Evolutionary conservation across 1,140 invertebrate species (phyloP), one percentile per base, ranked within the genome.

Genomic region (Drosophila busckii): DNA sequence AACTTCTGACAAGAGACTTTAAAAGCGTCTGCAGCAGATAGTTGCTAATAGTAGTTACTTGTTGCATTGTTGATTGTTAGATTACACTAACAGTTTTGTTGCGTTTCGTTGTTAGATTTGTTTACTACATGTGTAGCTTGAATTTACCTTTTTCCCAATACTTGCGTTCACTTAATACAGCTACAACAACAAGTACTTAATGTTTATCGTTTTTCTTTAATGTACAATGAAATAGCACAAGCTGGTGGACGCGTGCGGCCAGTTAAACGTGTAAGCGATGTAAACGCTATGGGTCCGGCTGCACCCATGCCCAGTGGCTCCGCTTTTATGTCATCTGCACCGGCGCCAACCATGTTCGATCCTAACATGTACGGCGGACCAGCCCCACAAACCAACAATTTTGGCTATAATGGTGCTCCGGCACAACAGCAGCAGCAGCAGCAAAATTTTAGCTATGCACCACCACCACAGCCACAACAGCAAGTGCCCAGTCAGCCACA

Each of bases 241-340:
- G 82, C 66, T 41, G 69, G 64, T 35, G 88, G 87, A 22, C 71
- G 71, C 9, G 87, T 84, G 6, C 78, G 90, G 8, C 92, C 92
- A 76, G 85, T 89, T 0, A 91, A 92, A 80, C 87, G 91, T 4
- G 91, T 92, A 4, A 91, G 90, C 68, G 91, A 92, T 88, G 89
- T 92, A 5, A 90, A 90, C 42, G 90, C 91, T 1, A 90, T 92
- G 90, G 91, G 92, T 9, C 84, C 88, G 17, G 5, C 71, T 17
- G 45, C 69, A 8, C 88, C 48, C 35, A 88, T 46, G 88, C 58
- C 49, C 40, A 80, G 38, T 22, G 54, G 37, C 45, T 54, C 52
- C n/a, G 65, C 62, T 2, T 86, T 84, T 20, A 75, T 85, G 71
- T 60, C 64, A 13, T 63, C 76, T 4, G 38, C 89, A 17, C 85